These are phyloP conservation scores for Blennius ocellaris DNA, from an alignment of 2,113 vertebrate genomes.

Conservation along the genomic window DNA sequence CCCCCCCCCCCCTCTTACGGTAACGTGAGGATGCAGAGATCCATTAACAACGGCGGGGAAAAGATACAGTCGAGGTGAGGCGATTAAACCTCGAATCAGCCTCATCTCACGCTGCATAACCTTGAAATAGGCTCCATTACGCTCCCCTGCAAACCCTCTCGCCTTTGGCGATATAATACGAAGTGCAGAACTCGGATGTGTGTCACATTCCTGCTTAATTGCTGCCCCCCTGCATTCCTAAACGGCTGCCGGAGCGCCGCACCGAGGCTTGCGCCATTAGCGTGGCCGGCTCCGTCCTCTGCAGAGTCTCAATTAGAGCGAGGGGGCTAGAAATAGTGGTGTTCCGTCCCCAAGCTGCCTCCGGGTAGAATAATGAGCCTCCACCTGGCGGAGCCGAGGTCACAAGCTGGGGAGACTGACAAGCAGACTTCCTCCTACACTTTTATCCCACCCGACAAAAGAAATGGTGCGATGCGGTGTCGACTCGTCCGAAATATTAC, in stretches of 20 bases:
- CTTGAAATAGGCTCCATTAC: constrained; percentile 40
- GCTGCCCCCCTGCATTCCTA: constrained; percentile 20
- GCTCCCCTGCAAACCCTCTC: neutral
- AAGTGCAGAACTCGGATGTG: constrained; percentile 34
- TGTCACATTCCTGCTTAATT: constrained; percentile 62
- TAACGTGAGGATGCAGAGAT: constrained; percentile 31
- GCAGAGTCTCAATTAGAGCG: constrained; percentile 45
- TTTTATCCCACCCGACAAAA: constrained; percentile 9
- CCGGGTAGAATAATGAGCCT: constrained; percentile 55
- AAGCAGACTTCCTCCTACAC: constrained; percentile 15
- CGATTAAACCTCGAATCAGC: constrained; percentile 54
- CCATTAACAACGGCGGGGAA: constrained; percentile 20
- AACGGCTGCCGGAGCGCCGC: constrained; percentile 45
- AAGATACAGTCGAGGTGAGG: constrained; percentile 31
- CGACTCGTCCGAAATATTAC: neutral
- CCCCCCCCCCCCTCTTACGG: neutral
- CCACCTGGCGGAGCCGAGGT: constrained; percentile 30
- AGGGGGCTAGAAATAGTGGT: constrained; percentile 27
- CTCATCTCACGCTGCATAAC: constrained; percentile 47
- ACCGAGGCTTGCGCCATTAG: constrained; percentile 45
- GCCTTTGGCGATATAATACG: constrained; percentile 19
- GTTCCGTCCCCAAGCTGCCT: constrained; percentile 9
- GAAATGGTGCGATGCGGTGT: neutral
- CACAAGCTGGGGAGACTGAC: constrained; percentile 11
- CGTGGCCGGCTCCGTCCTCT: constrained; percentile 23